Percentiles rank a stretch among this genome's conserved stretches.
Conservation (phyloP, 2,888 invertebrate genomes). For the Odiellus spinosus region DNA sequence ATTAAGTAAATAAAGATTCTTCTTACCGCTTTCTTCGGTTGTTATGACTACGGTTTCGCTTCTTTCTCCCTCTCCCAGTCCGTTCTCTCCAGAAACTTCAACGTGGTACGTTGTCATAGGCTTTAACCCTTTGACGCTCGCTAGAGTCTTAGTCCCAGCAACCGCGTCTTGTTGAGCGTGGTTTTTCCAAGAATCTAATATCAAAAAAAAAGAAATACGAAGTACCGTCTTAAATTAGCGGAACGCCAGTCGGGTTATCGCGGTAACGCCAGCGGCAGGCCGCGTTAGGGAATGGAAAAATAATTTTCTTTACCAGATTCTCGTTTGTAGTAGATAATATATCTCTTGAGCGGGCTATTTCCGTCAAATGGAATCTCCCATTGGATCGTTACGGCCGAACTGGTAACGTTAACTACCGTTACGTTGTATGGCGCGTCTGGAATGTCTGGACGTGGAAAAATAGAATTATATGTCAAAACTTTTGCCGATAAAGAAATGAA, state of each 20-base stretch:
- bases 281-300: too few relatives aligned
- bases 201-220: too few relatives aligned
- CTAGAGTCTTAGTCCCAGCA: slow-evolving; percentile 7
- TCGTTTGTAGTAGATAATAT: slow-evolving; percentile 19
- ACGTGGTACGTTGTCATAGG: slow-evolving; percentile 18
- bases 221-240: too few relatives aligned
- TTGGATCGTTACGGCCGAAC: slow-evolving; percentile 15
- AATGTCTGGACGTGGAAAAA: slow-evolving; percentile 12
- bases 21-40: slow-evolving; percentile 15
- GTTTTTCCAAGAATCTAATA: too few relatives aligned
- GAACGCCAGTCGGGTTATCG: too few relatives aligned
- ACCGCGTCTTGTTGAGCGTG: slow-evolving; percentile 7
- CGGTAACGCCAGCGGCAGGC: too few relatives aligned
- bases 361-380: slow-evolving; percentile 21
- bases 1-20: not conserved
- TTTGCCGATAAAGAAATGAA: too few relatives aligned
- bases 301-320: slow-evolving; percentile 10
- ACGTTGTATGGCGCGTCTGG: slow-evolving; percentile 16
- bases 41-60: slow-evolving; percentile 19
- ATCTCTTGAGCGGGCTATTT: slow-evolving; percentile 18
- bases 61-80: slow-evolving; percentile 17
- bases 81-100: slow-evolving; percentile 18
- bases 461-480: too few relatives aligned
- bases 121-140: slow-evolving; percentile 8
- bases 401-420: slow-evolving; percentile 13